Base-by-base conservation (phyloP, 1,140 invertebrate genomes). In the Eumeta japonica region DNA sequence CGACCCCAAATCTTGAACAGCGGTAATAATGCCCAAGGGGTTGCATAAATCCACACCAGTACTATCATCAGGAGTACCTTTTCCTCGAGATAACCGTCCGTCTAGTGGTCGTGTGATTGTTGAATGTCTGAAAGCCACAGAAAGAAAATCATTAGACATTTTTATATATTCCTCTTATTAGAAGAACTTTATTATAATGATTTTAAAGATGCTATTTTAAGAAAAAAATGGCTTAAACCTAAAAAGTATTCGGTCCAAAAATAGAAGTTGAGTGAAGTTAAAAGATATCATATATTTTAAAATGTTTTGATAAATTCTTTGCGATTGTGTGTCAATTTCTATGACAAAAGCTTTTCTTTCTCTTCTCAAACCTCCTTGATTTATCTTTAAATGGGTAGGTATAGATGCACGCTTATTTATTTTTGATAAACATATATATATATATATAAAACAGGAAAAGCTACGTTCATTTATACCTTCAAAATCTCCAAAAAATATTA, bases 81-180 rank as follows among this genome's bases (percentile, higher is more conserved):
- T 70, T 7, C 84, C 84, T 19, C 78, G 79, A 1, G 86, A 87
- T 38, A 92, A 58, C 47, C 88, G 87, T 5, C 88, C 86, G 57
- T 89, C 88, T 30, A 92, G 80, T 1, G 90, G 90, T 41, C 82
- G 81, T 1, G 89, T 86, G 32, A 93, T 93, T 1, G 88, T 88
- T 33, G 88, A 89, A 52, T 77, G 83, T 37, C 77, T 76, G 51
- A 46, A 59, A 44, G 62, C 67, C 16, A 62, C 53, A 28, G 58
- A 37, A 35, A 41, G 35, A 39, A 42, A n/a, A n/a, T n/a, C n/a
- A n/a, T n/a, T n/a, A n/a, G n/a, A 15, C 20, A 7, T 24, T n/a
- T 7, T 24, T 7, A 24, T 7, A 24, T 24, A n/a, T n/a, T 24
- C 20, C n/a, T n/a, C 20, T 7, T 24, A 24, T n/a, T n/a, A n/a